A percentile compares a stretch with the other conserved stretches of the same genome.
These are phyloP conservation scores for Holothuria glaberrima DNA, from an alignment of 35 echinoderm and acorn worm species.

Conservation along the genomic window DNA sequence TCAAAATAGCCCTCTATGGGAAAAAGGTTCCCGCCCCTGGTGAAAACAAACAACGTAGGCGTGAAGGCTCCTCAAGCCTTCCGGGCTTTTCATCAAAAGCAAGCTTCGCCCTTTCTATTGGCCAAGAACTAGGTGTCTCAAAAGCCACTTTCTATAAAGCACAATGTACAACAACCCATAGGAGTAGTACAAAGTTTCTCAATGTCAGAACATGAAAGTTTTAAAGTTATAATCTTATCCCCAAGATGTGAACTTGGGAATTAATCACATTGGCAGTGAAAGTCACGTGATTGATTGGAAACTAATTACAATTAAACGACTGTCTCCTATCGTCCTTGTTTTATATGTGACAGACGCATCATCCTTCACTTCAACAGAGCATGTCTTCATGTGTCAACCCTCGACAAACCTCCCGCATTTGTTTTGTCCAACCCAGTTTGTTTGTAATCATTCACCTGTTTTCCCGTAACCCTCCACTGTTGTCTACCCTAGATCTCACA, in stretches of 20 bases:
- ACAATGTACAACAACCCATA: too few species aligned
- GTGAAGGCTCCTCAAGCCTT: too few species aligned
- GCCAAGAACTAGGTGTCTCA: too few species aligned
- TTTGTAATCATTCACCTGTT: constrained; percentile 49
- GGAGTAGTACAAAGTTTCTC: background rate
- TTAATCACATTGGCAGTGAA: constrained; percentile 32
- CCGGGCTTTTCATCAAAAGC: too few species aligned
- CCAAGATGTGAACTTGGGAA: background rate
- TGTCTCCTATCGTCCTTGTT: constrained; percentile 32
- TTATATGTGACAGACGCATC: constrained; percentile 10
- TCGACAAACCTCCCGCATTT: constrained; percentile 17
- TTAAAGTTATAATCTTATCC: background rate
- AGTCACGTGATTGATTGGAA: constrained; percentile 20
- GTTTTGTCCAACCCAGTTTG: constrained; percentile 44
- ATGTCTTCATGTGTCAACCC: constrained; percentile 34
- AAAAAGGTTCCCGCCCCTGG: too few species aligned
- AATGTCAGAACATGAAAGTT: too few species aligned
- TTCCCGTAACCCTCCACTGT: background rate
- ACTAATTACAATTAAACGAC: constrained; percentile 54
- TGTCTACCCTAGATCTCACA: background rate
- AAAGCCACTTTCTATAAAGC: too few species aligned
- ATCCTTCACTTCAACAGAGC: background rate
- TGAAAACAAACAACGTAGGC: too few species aligned
- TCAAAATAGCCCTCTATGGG: too few species aligned
- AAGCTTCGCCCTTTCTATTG: too few species aligned